Conservation (phyloP, 2,113 vertebrate species). For the Boulengeromyrus knoepffleri region DNA sequence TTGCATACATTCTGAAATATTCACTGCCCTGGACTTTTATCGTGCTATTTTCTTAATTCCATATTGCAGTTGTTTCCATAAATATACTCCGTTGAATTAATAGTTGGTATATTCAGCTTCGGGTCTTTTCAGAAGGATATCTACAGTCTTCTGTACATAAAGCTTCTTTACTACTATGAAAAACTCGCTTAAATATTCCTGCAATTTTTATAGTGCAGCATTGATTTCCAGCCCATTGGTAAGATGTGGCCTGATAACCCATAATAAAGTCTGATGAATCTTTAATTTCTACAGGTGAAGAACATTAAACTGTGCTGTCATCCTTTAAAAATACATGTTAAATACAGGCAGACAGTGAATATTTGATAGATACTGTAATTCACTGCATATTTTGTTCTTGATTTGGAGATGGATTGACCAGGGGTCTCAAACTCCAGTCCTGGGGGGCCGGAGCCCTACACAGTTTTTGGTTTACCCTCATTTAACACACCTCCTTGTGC, state of each 20-base stretch:
- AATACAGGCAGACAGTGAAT: not conserved
- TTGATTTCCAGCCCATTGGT: constrained; percentile 32
- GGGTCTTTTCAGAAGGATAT: not conserved
- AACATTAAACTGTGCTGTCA: not conserved
- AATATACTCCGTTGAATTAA: not conserved
- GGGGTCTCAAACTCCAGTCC: too few relatives aligned
- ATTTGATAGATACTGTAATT: not conserved
- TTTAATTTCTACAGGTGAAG: not conserved
- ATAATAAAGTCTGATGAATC: too few relatives aligned
- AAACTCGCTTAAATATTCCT: not conserved
- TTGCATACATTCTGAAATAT: not conserved
- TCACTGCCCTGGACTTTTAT: not conserved
- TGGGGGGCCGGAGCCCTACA: too few relatives aligned
- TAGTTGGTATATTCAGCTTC: not conserved
- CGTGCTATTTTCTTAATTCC: not conserved
- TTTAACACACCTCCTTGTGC: too few relatives aligned
- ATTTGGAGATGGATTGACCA: not conserved
- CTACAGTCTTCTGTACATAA: not conserved
- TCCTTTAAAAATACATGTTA: not conserved
- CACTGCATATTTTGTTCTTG: not conserved
- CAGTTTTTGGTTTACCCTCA: too few relatives aligned
- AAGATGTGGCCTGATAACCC: not conserved
- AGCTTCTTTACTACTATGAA: not conserved
- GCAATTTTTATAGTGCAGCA: constrained; percentile 19
- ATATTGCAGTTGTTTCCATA: not conserved